Base-by-base conservation (phyloP, 2,888 invertebrate species). In the Synanthedon vespiformis region DNA sequence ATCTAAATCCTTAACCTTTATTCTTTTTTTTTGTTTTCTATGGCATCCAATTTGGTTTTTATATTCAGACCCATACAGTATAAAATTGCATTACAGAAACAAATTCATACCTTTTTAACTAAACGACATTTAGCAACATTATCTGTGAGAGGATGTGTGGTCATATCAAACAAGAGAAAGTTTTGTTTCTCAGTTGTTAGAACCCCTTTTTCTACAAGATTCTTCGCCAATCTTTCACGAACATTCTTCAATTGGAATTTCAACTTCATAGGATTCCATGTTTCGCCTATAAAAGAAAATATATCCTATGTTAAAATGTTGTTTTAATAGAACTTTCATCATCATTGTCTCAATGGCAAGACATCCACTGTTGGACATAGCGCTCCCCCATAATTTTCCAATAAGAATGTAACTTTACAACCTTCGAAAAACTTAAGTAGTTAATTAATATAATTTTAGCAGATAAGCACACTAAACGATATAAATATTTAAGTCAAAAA, bases 81-180 rank as follows among this genome's bases (percentile, higher is more conserved):
- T 8, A 34, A 2, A 34, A 34, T 34, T 34, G 10, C 10, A 34
- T 10, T 34, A 34, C 34, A 2, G 2, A 10, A 10, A 1, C 2
- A 34, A 34, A 34, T 34, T 34, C 10, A 34, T 77, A 95, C 95
- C 92, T 96, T 97, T 90, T 98, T 98, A 56, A 99, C 97, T 72
- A 99, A 91, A 68, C 97, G 94, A 70, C 95, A 94, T 89, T 99
- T 99, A 53, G 96, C 93, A 62, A 94, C 91, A 84, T 96, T 95
- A 80, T 99, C 98, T 59, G 95, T 97, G 57, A 99, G 89, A 47
- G 99, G 99, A 90, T 99, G 99, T 66, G 99, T 99, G 53, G 99
- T 99, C 98, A 99, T 99, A 88, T 99, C 99, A 80, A 99, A 99
- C 54, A 99, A 89, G 67, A 99, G 90, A 86, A 99, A 99, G 84